Conservation (phyloP, 2,888 invertebrate genomes). For the Meteorus cinctellus region DNA sequence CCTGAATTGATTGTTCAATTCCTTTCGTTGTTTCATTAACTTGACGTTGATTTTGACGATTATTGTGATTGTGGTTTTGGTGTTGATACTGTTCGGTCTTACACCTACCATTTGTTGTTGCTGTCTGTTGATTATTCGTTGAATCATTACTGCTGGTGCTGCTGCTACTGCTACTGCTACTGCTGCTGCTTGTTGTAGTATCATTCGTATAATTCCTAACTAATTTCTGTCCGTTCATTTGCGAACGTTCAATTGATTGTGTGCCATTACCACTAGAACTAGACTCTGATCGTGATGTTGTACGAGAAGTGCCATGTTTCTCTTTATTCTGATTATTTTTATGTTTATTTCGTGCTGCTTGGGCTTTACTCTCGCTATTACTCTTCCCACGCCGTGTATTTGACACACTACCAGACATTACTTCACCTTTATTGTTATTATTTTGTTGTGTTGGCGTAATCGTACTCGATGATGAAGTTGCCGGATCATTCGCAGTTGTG, state of each 20-base stretch:
- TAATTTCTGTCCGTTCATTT: constrained; percentile 33
- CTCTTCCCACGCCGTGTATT: constrained; percentile 69
- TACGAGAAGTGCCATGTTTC: constrained; percentile 63
- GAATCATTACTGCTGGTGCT: constrained; percentile 53
- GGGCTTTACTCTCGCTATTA: constrained; percentile 72
- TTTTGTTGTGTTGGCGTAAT: constrained; percentile 55
- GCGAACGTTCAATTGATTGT: constrained; percentile 24
- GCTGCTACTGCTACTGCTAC: constrained; percentile 55
- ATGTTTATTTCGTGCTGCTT: constrained; percentile 76
- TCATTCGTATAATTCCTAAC: constrained; percentile 22
- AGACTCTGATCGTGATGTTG: constrained; percentile 71
- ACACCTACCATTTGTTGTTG: constrained; percentile 50
- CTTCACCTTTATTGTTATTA: constrained; percentile 74
- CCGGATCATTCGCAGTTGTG: constrained; percentile 49
- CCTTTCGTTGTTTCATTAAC: constrained; percentile 60
- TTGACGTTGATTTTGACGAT: constrained; percentile 55
- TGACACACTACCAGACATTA: constrained; percentile 57
- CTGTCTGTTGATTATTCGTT: constrained; percentile 37
- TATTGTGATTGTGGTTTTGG: constrained; percentile 51
- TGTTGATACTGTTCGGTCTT: constrained; percentile 56
- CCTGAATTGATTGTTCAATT: constrained; percentile 48
- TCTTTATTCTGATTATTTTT: constrained; percentile 74
- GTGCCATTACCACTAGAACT: constrained; percentile 61
- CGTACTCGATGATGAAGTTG: constrained; percentile 53
- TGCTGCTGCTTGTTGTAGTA: constrained; percentile 43